Conservation (phyloP, 2,888 invertebrate species). For the Idaea biselata region DNA sequence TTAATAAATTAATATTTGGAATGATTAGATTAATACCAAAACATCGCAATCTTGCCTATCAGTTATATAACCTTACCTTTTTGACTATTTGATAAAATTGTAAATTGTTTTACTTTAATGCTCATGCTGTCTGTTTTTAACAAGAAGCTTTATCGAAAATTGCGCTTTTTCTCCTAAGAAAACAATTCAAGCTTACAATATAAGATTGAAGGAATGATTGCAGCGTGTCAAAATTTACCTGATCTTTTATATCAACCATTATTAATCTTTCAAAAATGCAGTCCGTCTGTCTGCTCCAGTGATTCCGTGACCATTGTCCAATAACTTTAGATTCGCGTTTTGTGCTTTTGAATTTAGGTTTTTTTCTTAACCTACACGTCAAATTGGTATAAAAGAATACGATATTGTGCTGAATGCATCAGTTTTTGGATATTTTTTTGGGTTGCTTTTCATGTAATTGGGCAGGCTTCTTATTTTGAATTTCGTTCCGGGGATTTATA, state of each 20-base stretch:
- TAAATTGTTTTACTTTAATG: too few species aligned
- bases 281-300: conserved; percentile 51
- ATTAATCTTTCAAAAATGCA: conserved; percentile 39
- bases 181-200: conserved; percentile 22
- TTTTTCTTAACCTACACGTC: conserved; percentile 52
- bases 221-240: conserved; percentile 69
- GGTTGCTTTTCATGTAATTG: conserved; percentile 22
- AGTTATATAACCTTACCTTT: not conserved
- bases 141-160: not conserved
- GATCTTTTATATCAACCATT: conserved; percentile 62
- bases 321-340: conserved; percentile 70
- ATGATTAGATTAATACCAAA: not conserved
- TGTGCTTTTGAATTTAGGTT: conserved; percentile 49
- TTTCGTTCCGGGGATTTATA: conserved; percentile 5
- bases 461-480: conserved; percentile 24
- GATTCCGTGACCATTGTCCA: conserved; percentile 78
- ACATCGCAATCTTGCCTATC: not conserved
- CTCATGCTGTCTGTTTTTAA: not conserved
- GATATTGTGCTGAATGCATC: conserved; percentile 54
- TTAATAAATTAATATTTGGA: not conserved
- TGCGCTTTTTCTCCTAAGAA: not conserved
- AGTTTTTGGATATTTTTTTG: conserved; percentile 45
- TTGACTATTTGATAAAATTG: not conserved
- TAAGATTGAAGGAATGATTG: conserved; percentile 62
- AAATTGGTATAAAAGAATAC: conserved; percentile 50